Base-by-base conservation (phyloP, 2,888 invertebrate species). In the Epiblema foenella region DNA sequence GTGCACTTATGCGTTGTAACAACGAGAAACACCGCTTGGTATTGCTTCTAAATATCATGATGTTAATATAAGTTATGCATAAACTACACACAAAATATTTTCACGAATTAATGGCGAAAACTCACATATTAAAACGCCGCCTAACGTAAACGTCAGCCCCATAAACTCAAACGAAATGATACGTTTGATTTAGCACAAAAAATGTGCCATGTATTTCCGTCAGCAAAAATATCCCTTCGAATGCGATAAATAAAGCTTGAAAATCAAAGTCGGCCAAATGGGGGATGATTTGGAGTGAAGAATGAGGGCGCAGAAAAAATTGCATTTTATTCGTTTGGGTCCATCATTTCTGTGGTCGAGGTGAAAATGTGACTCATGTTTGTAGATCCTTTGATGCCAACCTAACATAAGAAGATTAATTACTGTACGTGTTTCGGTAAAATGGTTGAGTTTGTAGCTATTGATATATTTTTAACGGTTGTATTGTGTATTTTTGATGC, bases 261-360 rank as follows among this genome's bases (percentile, higher is more conserved):
- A 39, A 68, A 68, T 69, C 64, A 58, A 58, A 69, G 64, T 58
- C 64, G 39, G 1, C 51, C 64, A 42, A 69, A 52, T 51, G 51
- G 57, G 58, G 64, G 51, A 51, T 42, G 65, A 69, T 69, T 69
- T 58, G 39, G 58, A n/a, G 17, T 64, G 64, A 69, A 39, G 64
- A 64, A 69, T 69, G 29, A 51, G 58, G 69, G 39, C 58, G 64
- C 18, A 54, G 24, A 68, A 68, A 63, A 68, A 60, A 29, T 33
- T 49, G 51, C 39, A 64, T 49, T 51, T 51, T 69, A 64, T 68
- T 62, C 46, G 18, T 56, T 60, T 58, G 51, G 12, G 20, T 37
- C n/a, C 64, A 64, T 69, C 69, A 64, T 58, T 62, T 63, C 46
- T 58, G 64, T 24, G 57, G n/a, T 39, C 37, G 7, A 33, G 18